Evolutionary conservation across 2,113 vertebrate species (phyloP), one percentile per base, ranked within the genome.

Genomic region (Spea multiplicata): DNA sequence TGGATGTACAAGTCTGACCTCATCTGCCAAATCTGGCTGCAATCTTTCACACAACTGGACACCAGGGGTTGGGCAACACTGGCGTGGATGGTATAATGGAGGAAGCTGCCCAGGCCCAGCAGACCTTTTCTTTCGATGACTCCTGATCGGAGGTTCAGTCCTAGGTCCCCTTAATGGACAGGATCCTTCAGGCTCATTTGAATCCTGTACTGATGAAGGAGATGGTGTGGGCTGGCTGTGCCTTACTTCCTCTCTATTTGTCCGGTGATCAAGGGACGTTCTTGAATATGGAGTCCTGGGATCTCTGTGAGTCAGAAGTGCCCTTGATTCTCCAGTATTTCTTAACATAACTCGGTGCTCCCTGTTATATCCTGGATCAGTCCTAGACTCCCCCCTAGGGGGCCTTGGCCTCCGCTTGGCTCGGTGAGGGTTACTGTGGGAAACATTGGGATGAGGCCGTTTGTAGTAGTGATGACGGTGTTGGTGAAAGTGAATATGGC

Each of bases 401-500:
- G 80, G 86, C 88, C 81, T 87, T 84, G 79, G 82, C 86, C 1
- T 72, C 86, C 70, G 84, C 88, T 85, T 89, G 88, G 81, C 84
- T 75, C 74, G 84, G 71, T 74, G 52, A 16, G 71, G 64, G 9
- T 71, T 48, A 71, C 16, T 10, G 64, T 80, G 88, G 81, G 91
- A 91, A 12, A 59, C 30, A 59, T 70, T 74, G 7, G 57, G 57
- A 3, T 73, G 0, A 0, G 90, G 92, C 46, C 87, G 93, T 75
- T 94, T 91, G 44, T 97, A 97, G 90, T 98, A 95, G 86, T 97
- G 96, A 88, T 99, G 96, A 84, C 95, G 91, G 87, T 99, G 97
- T 55, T 94, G 94, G 89, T 99, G 96, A 87, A 93, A 97, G 88
- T 98, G 95, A 79, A 96, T 71, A 0, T 99, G 96, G 88, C 91